A percentile compares a stretch with the other conserved stretches of the same genome.
These are phyloP conservation scores for Gibbula magus DNA, from an alignment of 2,888 invertebrate species.

Conservation along the genomic window DNA sequence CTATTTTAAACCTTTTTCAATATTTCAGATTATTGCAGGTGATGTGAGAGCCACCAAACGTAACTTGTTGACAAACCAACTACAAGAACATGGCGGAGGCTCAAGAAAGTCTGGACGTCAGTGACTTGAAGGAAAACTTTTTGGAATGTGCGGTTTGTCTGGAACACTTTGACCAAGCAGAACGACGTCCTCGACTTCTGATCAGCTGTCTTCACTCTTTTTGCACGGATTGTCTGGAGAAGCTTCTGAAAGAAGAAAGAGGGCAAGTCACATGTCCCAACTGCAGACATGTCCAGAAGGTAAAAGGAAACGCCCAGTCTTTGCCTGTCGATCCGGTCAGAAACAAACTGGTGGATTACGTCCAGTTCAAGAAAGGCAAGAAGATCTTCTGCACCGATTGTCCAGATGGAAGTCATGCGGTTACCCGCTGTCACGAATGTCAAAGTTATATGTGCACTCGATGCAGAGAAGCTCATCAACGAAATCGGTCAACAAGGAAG, in stretches of 20 bases:
- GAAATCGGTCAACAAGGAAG: neutral
- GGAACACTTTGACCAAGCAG: neutral
- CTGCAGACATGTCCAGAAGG: neutral
- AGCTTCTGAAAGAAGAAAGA: neutral
- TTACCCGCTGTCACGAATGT: neutral
- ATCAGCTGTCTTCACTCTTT: neutral
- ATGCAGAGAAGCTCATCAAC: neutral
- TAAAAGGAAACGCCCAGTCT: neutral
- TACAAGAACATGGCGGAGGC: neutral
- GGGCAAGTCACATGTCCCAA: neutral
- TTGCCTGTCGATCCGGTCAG: neutral
- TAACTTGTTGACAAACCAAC: too few relatives aligned
- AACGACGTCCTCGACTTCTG: neutral
- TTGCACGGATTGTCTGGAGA: neutral
- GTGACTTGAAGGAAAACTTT: neutral
- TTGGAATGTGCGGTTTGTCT: neutral
- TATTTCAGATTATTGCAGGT: too few relatives aligned
- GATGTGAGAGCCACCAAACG: too few relatives aligned
- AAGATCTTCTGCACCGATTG: neutral
- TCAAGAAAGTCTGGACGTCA: neutral
- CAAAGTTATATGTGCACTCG: neutral
- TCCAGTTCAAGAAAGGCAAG: too few relatives aligned
- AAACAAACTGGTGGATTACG: too few relatives aligned
- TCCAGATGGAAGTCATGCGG: neutral
- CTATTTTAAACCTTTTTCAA: too few relatives aligned